Evolutionary conservation across 2,113 vertebrate species (phyloP), one percentile per base, ranked within the genome.

Genomic region (Sinocyclocheilus rhinocerous): DNA sequence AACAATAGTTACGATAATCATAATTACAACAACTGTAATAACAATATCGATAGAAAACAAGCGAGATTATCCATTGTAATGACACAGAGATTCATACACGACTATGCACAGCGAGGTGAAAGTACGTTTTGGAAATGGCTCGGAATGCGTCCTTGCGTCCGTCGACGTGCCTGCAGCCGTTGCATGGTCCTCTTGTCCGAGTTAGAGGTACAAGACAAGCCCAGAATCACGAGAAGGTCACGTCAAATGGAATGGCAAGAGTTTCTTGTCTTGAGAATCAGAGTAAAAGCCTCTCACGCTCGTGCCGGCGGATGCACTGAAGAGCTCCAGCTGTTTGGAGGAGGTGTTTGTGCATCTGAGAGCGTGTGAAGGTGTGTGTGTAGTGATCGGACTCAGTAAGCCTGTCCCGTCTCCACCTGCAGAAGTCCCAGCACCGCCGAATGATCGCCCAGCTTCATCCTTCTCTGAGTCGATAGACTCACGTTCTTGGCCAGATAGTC

Each of bases 401-500:
- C 98, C 92, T 99, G 98, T 90, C 98, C 98, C 0, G 98, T 99
- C 93, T 99, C 98, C 92, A 99, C 98, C 15, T 99, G 98, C 91
- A 99, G 96, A 84, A 99, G 96, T 61, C 98, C 98, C 92, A 99
- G 96, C 80, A 99, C 98, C 0, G 98, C 97, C 0, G 98, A 99
- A 92, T 99, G 98, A 91, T 99, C 98, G 22, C 96, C 97, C 0
- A 99, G 96, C 91, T 99, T 99, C 98, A 99, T 98, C 93, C 98
- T 95, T 83, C 98, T 96, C 95, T 99, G 98, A 72, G 97, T 98
- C 89, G 97, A 98, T 91, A 99, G 94, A 92, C 98, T 98, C 90
- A 99, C 98, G 26, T 99, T 99, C 94, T 99, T 99, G 91, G 98
- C 97, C 96, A 99, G 94, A 92, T 99, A 99, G 93, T 99, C 98